phyloP scores from a whole-genome alignment of 2,113 vertebrate genomes.

The Notiomystis cincta region DNA sequence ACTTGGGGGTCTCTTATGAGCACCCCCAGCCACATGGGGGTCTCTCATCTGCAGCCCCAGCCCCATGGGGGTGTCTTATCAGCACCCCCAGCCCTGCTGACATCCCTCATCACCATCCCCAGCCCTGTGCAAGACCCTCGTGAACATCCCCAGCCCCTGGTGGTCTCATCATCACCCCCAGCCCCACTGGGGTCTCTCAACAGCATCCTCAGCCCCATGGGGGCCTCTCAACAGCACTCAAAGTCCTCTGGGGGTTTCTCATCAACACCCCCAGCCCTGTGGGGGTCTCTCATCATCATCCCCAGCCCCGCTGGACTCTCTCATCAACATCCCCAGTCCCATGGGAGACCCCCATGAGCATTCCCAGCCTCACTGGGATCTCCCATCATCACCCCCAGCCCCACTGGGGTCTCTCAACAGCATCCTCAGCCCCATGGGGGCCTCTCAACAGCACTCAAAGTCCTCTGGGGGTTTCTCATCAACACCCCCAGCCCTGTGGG shows the following conservation, averaged over 20 bases:
- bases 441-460: too few relatives aligned
- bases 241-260: too few relatives aligned
- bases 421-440: rapidly evolving
- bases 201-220: rapidly evolving
- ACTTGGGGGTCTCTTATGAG: rapidly evolving
- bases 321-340: rapidly evolving
- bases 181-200: rapidly evolving
- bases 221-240: rapidly evolving
- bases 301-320: rapidly evolving
- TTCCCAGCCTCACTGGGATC: not conserved
- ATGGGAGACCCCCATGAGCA: not conserved
- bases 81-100: too few relatives aligned
- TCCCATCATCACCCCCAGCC: not conserved
- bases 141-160: too few relatives aligned
- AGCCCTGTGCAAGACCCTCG: too few relatives aligned
- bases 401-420: rapidly evolving
- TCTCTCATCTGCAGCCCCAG: not conserved
- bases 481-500: not conserved
- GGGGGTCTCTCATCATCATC: rapidly evolving
- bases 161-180: too few relatives aligned
- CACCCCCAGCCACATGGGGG: not conserved
- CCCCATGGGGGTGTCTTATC: not conserved
- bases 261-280: not conserved
- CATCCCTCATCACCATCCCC: rapidly evolving
- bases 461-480: rapidly evolving